Percentiles rank a stretch among this genome's conserved stretches.
Conservation (phyloP, 2,797 vertebrate species). For the Microchirus variegatus region DNA sequence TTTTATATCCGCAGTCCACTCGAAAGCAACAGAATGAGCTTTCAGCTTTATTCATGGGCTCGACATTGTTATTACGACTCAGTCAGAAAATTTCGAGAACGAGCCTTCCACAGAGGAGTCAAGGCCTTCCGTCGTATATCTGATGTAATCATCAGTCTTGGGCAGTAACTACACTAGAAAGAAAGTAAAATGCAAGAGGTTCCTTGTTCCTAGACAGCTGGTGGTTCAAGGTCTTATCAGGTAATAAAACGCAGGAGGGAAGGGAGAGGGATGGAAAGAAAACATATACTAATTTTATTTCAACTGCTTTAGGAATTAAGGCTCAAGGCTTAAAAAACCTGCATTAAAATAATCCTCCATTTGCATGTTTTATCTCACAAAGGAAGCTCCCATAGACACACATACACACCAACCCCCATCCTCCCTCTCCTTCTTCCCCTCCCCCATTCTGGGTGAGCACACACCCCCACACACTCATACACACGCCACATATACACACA, state of each 20-base stretch:
- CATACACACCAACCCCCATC: constrained; percentile 63
- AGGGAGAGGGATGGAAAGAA: constrained; percentile 67
- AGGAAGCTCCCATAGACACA: constrained; percentile 68
- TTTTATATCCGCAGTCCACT: constrained; percentile 33
- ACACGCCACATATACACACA: constrained; percentile 61
- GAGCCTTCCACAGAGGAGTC: constrained; percentile 6
- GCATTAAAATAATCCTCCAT: constrained; percentile 84
- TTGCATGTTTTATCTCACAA: constrained; percentile 84
- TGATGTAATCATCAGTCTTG: constrained; percentile 57
- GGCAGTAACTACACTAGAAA: constrained; percentile 51
- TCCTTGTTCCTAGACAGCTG: constrained; percentile 71
- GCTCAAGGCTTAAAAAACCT: constrained; percentile 71
- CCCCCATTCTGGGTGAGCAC: constrained; percentile 63
- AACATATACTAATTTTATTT: constrained; percentile 81
- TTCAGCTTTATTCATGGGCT: constrained; percentile 22
- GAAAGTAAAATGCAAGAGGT: constrained; percentile 60
- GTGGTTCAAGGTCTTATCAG: constrained; percentile 71
- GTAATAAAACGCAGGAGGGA: constrained; percentile 41
- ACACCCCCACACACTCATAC: constrained; percentile 34
- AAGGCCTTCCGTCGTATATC: constrained; percentile 36
- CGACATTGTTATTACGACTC: constrained; percentile 27
- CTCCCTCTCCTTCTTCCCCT: constrained; percentile 56
- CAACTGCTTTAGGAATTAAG: constrained; percentile 81
- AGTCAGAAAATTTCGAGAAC: constrained; percentile 21
- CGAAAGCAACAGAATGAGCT: constrained; percentile 13